Evolutionary conservation across 35 echinoderm and acorn worm species (phyloP).

Genomic region (Heliocidaris tuberculata): DNA sequence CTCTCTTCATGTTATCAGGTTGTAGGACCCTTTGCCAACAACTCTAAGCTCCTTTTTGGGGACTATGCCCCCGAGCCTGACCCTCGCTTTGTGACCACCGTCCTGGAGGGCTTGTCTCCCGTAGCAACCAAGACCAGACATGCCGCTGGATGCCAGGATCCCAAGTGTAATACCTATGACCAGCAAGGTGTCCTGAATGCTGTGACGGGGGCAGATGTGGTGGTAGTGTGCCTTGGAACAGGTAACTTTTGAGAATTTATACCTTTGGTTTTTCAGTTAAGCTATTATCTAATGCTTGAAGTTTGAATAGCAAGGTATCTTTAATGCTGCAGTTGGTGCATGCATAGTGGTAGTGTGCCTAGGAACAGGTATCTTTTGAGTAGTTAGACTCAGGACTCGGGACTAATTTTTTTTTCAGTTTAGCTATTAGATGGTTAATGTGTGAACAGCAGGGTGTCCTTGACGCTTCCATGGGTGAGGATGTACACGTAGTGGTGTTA

Average conservation of each 20-base stretch:
- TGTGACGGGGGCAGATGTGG: constrained; percentile 67
- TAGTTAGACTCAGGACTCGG: too few species aligned
- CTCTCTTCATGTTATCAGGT: constrained; percentile 53
- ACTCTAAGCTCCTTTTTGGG: constrained; percentile 59
- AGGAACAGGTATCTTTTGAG: too few species aligned
- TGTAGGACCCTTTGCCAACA: constrained; percentile 94
- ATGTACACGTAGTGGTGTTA: neutral
- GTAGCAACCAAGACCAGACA: constrained; percentile 46
- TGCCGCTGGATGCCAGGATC: constrained; percentile 67
- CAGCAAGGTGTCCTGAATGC: constrained; percentile 49
- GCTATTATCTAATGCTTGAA: too few species aligned
- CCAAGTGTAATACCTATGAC: constrained; percentile 65
- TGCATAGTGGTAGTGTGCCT: too few species aligned
- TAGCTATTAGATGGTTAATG: too few species aligned
- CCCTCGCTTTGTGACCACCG: constrained; percentile 63
- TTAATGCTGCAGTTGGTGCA: too few species aligned
- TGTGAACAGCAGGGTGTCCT: too few species aligned
- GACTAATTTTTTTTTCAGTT: too few species aligned
- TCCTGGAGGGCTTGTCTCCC: constrained; percentile 53
- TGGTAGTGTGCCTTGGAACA: constrained; percentile 86
- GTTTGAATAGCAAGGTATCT: too few species aligned
- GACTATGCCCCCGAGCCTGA: constrained; percentile 71
- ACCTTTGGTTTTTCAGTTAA: neutral
- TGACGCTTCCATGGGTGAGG: too few species aligned
- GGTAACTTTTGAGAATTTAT: constrained; percentile 39